Percentiles rank a stretch among this genome's conserved stretches.
These are phyloP conservation scores for Burhinus bistriatus DNA, from an alignment of 2,113 vertebrate species.

Conservation along the genomic window DNA sequence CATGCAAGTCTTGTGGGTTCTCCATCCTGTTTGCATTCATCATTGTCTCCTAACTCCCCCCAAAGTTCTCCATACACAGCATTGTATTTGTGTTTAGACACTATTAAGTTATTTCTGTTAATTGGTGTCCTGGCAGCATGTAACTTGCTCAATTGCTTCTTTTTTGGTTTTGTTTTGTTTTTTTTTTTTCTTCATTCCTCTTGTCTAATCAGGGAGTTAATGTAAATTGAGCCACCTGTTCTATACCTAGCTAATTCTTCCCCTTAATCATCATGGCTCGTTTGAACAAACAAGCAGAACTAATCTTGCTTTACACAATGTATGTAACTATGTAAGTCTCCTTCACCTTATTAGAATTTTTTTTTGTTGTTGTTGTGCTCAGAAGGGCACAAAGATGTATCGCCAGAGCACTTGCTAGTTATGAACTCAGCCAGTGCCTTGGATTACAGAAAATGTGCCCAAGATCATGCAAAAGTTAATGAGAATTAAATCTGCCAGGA, in stretches of 20 bases:
- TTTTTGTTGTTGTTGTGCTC: neutral
- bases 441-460: neutral
- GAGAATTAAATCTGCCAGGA: neutral
- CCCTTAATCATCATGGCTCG: neutral
- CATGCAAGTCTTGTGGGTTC: neutral
- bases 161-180: too few species aligned
- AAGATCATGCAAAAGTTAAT: neutral
- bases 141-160: neutral
- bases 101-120: neutral
- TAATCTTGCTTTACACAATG: neutral
- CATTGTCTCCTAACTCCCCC: accelerated
- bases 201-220: neutral
- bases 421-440: neutral
- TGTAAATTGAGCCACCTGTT: neutral
- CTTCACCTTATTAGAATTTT: neutral
- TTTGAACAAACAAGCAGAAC: neutral
- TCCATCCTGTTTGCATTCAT: neutral
- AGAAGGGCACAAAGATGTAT: neutral
- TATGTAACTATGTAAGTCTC: neutral
- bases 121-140: neutral
- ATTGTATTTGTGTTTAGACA: neutral
- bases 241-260: neutral
- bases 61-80: neutral
- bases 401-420: neutral
- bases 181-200: neutral